Evolutionary conservation across 2,888 invertebrate genomes (phyloP).

Genomic region (Lampropteryx suffumata): DNA sequence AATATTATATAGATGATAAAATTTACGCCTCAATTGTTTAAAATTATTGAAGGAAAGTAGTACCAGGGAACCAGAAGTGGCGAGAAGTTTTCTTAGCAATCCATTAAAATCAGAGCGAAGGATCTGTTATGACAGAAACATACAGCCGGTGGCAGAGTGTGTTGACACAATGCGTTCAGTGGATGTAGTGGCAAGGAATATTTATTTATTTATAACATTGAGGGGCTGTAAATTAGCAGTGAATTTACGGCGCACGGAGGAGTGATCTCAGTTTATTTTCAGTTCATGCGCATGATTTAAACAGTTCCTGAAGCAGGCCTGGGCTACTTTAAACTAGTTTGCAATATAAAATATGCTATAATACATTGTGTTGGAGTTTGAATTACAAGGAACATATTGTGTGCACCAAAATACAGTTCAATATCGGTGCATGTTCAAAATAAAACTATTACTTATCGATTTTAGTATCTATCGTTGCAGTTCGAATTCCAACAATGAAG

Average conservation of each 20-base stretch:
- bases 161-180: conserved; percentile 64
- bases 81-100: conserved; percentile 37
- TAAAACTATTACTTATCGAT: no score
- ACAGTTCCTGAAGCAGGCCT: conserved; percentile 55
- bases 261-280: conserved; percentile 77
- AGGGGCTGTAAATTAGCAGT: conserved; percentile 81
- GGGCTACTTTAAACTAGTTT: background rate
- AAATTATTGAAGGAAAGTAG: background rate
- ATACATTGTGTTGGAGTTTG: background rate
- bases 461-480: no score
- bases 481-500: no score
- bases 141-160: conserved; percentile 60
- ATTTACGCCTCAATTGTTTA: no score
- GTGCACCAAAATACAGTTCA: no score
- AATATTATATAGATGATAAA: no score
- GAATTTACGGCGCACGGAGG: conserved; percentile 75
- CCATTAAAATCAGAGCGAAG: conserved; percentile 62
- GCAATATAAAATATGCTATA: background rate
- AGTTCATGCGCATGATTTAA: conserved; percentile 74
- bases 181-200: conserved; percentile 68
- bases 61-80: conserved; percentile 21
- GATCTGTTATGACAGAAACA: conserved; percentile 76
- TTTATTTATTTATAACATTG: conserved; percentile 80
- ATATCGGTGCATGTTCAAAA: no score
- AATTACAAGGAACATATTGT: background rate